These are phyloP conservation scores for Tragelaphus strepsiceros DNA, from an alignment of 2,113 vertebrate species.

Conservation along the genomic window DNA sequence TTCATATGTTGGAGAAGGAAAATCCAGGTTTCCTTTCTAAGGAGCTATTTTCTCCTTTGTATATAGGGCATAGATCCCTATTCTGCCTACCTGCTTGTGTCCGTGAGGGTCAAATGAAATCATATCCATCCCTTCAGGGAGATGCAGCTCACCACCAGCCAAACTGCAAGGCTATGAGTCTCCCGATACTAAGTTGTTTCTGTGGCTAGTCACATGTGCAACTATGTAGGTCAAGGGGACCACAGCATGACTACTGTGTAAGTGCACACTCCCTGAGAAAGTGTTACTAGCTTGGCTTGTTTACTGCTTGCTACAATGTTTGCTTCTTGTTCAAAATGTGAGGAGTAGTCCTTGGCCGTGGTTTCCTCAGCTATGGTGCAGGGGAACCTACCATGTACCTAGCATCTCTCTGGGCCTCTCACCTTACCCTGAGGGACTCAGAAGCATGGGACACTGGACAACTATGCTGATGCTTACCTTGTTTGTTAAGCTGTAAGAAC, in stretches of 20 bases:
- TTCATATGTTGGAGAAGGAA: neutral
- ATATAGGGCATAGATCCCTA: neutral
- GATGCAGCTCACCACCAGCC: neutral
- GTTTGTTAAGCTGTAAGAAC: neutral
- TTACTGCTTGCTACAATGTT: neutral
- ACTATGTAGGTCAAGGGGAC: slow-evolving; percentile 15
- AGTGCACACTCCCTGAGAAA: neutral
- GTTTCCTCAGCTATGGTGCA: neutral
- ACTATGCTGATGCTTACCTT: neutral
- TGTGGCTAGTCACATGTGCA: slow-evolving; percentile 6
- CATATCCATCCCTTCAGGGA: neutral
- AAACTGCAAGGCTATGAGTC: neutral
- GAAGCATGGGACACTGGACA: neutral
- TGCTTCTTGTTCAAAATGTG: neutral
- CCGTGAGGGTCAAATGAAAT: neutral
- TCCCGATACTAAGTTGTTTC: slow-evolving; percentile 36
- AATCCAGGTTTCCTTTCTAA: neutral
- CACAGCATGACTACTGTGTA: neutral
- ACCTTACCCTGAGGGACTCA: neutral
- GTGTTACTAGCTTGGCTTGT: neutral
- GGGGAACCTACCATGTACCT: neutral
- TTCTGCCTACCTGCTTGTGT: neutral
- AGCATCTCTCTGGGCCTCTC: neutral
- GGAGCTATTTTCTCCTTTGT: neutral
- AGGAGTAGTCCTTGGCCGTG: neutral